A percentile compares a stretch with the other conserved stretches of the same genome.
These are phyloP conservation scores for Dromaius novaehollandiae DNA, from an alignment of 2,113 vertebrate species.

Conservation along the genomic window DNA sequence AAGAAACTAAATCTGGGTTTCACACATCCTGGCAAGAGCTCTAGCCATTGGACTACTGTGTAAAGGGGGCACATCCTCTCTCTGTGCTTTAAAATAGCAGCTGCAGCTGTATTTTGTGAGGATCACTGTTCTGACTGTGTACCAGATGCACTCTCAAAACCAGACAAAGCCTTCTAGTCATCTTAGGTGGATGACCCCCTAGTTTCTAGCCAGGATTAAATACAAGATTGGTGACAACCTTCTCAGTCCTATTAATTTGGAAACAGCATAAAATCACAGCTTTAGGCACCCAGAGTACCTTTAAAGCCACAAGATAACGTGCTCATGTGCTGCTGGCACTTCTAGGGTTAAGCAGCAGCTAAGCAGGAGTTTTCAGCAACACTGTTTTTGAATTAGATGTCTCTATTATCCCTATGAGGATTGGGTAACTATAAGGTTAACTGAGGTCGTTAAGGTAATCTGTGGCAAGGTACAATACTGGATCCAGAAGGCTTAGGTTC, in stretches of 20 bases:
- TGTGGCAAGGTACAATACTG: not conserved
- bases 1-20: constrained; percentile 28
- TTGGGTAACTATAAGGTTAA: not conserved
- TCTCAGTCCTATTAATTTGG: not conserved
- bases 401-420: not conserved
- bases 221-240: not conserved
- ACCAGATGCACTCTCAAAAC: not conserved
- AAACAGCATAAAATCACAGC: not conserved
- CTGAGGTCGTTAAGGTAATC: not conserved
- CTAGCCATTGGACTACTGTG: not conserved
- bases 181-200: constrained; percentile 1
- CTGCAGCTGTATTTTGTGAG: constrained; percentile 24
- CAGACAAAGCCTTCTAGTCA: not conserved
- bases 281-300: not conserved
- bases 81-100: constrained; percentile 7
- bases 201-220: not conserved
- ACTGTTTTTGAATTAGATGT: constrained; percentile 43
- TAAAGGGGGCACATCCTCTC: not conserved
- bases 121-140: not conserved
- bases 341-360: constrained; percentile 38
- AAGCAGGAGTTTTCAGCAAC: constrained; percentile 16
- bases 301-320: not conserved
- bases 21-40: not conserved
- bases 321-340: not conserved
- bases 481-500: not conserved